Evolutionary conservation across 2,113 vertebrate species (phyloP).

Genomic region (Clarias macrocephalus): DNA sequence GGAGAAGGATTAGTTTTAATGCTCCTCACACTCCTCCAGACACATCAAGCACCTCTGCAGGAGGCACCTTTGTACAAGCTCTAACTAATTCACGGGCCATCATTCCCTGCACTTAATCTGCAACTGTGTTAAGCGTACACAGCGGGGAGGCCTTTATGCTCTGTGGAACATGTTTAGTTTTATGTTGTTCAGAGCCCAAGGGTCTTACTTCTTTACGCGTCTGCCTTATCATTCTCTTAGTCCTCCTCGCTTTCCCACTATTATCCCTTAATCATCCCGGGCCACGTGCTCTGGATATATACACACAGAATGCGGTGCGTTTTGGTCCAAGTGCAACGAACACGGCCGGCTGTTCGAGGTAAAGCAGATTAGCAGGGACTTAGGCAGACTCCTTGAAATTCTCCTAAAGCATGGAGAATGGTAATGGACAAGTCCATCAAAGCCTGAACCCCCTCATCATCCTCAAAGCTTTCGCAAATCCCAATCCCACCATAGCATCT

Average conservation of each 20-base stretch:
- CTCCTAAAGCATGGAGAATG: background rate
- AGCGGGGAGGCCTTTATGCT: constrained; percentile 36
- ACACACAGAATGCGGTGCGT: background rate
- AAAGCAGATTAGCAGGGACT: constrained; percentile 33
- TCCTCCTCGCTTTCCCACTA: background rate
- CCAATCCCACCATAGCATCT: constrained; percentile 50
- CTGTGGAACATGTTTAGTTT: background rate
- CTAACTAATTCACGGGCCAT: constrained; percentile 43
- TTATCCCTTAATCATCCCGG: background rate
- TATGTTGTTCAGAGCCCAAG: background rate
- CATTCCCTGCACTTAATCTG: constrained; percentile 49
- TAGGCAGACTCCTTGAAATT: constrained; percentile 25
- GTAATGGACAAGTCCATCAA: constrained; percentile 18
- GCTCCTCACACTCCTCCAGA: constrained; percentile 31
- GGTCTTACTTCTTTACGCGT: constrained; percentile 19
- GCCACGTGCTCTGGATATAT: background rate
- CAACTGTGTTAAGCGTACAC: constrained; percentile 45
- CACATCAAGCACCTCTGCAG: constrained; percentile 34
- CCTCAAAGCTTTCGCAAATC: constrained; percentile 40
- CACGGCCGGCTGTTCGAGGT: background rate
- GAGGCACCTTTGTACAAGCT: constrained; percentile 20
- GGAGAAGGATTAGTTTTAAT: constrained; percentile 2
- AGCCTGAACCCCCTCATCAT: constrained; percentile 41
- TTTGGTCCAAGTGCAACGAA: background rate
- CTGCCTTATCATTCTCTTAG: background rate